Percentiles rank a stretch among this genome's conserved stretches.
phyloP scores from a whole-genome alignment of 2,797 vertebrate genomes.

The Craterocephalus amniculus region DNA sequence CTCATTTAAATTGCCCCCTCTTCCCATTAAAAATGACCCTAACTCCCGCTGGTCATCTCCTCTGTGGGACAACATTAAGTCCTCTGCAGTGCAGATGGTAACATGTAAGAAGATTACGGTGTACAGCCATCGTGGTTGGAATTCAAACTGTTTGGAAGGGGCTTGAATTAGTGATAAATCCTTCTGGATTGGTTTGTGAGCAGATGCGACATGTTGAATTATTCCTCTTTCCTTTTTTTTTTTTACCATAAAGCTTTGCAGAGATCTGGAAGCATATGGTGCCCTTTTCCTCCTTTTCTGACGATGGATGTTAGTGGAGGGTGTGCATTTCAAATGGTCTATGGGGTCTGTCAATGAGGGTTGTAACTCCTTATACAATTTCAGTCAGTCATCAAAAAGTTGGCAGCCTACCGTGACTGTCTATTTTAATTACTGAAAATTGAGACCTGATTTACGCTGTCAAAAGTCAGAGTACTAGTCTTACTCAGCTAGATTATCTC shows the following conservation, averaged over 20 bases:
- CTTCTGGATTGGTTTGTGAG: constrained; percentile 88
- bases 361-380: constrained; percentile 84
- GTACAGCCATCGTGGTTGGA: constrained; percentile 83
- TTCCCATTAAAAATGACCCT: constrained; percentile 62
- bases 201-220: constrained; percentile 96
- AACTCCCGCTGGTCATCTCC: constrained; percentile 63
- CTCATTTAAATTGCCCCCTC: constrained; percentile 48
- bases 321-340: constrained; percentile 87
- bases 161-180: constrained; percentile 93
- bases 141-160: constrained; percentile 92
- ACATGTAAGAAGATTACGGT: constrained; percentile 78
- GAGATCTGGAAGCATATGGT: constrained; percentile 91
- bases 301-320: constrained; percentile 88
- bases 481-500: constrained; percentile 64
- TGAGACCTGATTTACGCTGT: constrained; percentile 82
- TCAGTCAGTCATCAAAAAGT: constrained; percentile 67
- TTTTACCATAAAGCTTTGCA: constrained; percentile 89
- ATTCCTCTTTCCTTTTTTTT: constrained; percentile 85
- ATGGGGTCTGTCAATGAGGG: constrained; percentile 61
- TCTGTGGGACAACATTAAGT: constrained; percentile 55
- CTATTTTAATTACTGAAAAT: constrained; percentile 92
- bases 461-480: constrained; percentile 53
- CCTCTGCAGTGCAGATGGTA: constrained; percentile 70
- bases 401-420: constrained; percentile 85
- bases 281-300: constrained; percentile 85